Percentiles rank a stretch among this genome's conserved stretches.
Conservation (phyloP, 2,888 invertebrate species). For the Hesperia comma region DNA sequence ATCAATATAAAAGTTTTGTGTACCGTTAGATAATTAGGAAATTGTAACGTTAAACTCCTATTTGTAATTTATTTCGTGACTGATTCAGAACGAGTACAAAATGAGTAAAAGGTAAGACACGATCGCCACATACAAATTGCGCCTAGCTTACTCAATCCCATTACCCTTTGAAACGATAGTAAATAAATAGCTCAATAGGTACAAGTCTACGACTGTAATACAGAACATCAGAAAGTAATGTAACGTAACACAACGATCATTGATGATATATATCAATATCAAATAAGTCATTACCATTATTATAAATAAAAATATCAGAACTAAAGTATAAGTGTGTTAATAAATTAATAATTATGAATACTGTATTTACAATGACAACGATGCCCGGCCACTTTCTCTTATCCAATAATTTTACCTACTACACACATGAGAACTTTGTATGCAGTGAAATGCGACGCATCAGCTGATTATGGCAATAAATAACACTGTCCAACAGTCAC, state of each 20-base stretch:
- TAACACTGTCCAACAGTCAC: slow-evolving; percentile 33
- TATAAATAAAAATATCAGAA: too few relatives aligned
- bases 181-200: slow-evolving; percentile 1
- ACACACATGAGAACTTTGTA: slow-evolving; percentile 18
- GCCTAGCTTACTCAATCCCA: slow-evolving; percentile 26
- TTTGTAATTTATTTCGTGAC: slow-evolving; percentile 23
- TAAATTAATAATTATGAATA: too few relatives aligned
- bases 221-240: neutral
- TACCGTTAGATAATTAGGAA: neutral
- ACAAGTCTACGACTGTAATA: neutral
- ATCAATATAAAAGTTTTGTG: too few relatives aligned
- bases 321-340: too few relatives aligned
- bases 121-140: slow-evolving; percentile 23
- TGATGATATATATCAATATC: too few relatives aligned
- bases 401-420: slow-evolving; percentile 2
- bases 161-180: slow-evolving; percentile 23
- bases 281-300: too few relatives aligned
- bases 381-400: slow-evolving; percentile 23
- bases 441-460: slow-evolving; percentile 32
- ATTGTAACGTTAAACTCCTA: slow-evolving; percentile 13
- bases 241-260: too few relatives aligned
- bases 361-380: neutral
- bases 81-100: slow-evolving; percentile 7
- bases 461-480: slow-evolving; percentile 33
- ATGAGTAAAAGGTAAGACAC: slow-evolving; percentile 32